phyloP scores from a whole-genome alignment of 2,888 invertebrate species.

The Ryuthela nishihirai region DNA sequence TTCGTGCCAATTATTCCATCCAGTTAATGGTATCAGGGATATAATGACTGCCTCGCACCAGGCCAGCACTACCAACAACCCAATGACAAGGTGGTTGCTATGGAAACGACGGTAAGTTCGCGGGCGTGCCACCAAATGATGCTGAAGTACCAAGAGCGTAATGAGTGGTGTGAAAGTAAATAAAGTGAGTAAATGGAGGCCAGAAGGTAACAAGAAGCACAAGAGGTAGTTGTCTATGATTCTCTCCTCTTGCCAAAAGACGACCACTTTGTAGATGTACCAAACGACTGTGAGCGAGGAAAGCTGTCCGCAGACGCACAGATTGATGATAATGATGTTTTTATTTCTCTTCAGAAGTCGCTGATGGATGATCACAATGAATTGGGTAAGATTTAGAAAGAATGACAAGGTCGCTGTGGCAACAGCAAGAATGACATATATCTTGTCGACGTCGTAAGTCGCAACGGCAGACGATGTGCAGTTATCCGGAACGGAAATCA shows the following conservation, averaged over 20 bases:
- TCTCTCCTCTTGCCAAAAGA: neutral
- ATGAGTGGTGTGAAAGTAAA: conserved; percentile 26
- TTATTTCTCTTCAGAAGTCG: conserved; percentile 1
- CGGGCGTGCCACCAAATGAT: conserved; percentile 4
- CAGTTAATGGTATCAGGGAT: conserved; percentile 15
- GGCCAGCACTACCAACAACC: conserved; percentile 6
- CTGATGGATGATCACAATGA: conserved; percentile 16
- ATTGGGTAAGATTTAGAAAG: conserved; percentile 18
- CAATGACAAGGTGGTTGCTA: conserved; percentile 1
- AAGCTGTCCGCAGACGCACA: conserved; percentile 21
- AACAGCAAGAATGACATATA: conserved; percentile 11
- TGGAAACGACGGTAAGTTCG: neutral
- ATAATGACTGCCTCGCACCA: conserved; percentile 28
- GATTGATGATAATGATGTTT: conserved; percentile 15
- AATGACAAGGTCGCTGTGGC: conserved; percentile 24
- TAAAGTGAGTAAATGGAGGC: conserved; percentile 13
- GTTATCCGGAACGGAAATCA: conserved; percentile 1
- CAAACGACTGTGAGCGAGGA: conserved; percentile 13
- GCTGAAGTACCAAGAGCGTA: conserved; percentile 21
- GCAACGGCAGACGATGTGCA: neutral
- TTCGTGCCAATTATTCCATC: conserved; percentile 11
- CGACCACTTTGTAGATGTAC: conserved; percentile 7
- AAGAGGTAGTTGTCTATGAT: conserved; percentile 2
- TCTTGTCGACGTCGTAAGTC: conserved; percentile 4
- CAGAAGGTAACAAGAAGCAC: conserved; percentile 7